These are phyloP conservation scores for Gephyroberyx darwinii DNA, from an alignment of 2,797 vertebrate genomes.

Conservation along the genomic window DNA sequence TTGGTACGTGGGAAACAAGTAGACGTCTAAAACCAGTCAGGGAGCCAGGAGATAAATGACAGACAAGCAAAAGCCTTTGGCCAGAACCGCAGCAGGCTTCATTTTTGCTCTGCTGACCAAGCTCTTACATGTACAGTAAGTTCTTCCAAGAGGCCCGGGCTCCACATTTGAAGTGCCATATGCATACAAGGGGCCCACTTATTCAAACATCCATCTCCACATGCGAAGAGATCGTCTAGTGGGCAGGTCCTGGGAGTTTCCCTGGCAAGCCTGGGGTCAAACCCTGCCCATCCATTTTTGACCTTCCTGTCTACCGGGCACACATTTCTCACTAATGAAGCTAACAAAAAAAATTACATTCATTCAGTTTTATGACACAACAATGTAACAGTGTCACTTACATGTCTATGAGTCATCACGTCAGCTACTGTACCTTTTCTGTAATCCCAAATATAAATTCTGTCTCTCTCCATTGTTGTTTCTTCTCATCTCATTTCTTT, in stretches of 20 bases:
- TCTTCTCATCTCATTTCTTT: background rate
- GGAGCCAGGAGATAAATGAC: constrained; percentile 5
- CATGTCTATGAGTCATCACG: background rate
- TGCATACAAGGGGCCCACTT: constrained; percentile 51
- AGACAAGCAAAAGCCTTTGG: constrained; percentile 12
- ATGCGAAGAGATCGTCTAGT: constrained; percentile 19
- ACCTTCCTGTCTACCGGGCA: constrained; percentile 56
- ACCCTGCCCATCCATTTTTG: constrained; percentile 50
- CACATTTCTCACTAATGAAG: constrained; percentile 54
- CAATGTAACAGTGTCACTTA: constrained; percentile 14
- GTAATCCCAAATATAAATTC: background rate
- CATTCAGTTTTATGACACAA: constrained; percentile 6
- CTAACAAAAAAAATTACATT: constrained; percentile 25
- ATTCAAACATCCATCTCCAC: constrained; percentile 59
- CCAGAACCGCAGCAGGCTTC: too few relatives aligned
- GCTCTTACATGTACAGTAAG: constrained; percentile 43
- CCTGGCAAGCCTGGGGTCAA: constrained; percentile 46
- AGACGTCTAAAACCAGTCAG: constrained; percentile 9
- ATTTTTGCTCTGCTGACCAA: constrained; percentile 6
- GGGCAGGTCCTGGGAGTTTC: constrained; percentile 51
- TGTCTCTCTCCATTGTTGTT: background rate
- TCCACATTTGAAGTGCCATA: constrained; percentile 43
- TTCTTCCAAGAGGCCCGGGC: constrained; percentile 54
- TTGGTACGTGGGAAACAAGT: background rate
- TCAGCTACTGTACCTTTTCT: constrained; percentile 18